Evolutionary conservation across 2,797 vertebrate species (phyloP), one percentile per base, ranked within the genome.

Genomic region (Paguma larvata): DNA sequence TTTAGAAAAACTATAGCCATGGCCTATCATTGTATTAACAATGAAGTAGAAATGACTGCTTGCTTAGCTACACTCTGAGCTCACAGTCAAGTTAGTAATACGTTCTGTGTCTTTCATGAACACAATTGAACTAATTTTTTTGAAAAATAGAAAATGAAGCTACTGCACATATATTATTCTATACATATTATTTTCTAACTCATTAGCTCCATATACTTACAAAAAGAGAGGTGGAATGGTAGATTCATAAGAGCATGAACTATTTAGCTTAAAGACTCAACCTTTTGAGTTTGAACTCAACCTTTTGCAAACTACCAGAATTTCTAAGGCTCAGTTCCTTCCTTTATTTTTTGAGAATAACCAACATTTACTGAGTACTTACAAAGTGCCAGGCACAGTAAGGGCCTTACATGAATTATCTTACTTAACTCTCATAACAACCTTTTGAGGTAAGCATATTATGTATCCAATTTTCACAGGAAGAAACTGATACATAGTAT

Each of bases 61-160:
- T 85, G 53, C 15, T 70, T 67, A 89, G n/a, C 48, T 92, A 83
- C 1, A 86, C 48, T 46, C 1, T 83, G 25, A 70, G 44, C 4
- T 91, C 27, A 88, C 19, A 89, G 15, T 23, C 25, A 90, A 77
- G 21, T 83, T 70, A 86, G 16, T 51, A 72, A 25, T 48, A 30
- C 73, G 30, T 38, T 85, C 46, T 89, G 4, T 56, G 32, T 56
- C 93, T 27, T 96, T 88, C 16, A 38, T 1, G 0, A 5, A 85
- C 19, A 77, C 53, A 88, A 87, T 63, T 70, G 80, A 95, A 46
- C 4, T 73, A 89, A 84, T 46, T 65, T 30, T 59, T 95, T 92
- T 90, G 10, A 77, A 91, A 95, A 97, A 67, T 2, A 87, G 27
- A 87, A 89, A 91, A 53, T 4, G 48, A 82, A 91, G 46, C 13